Base-by-base conservation (phyloP, 37 sponge, comb jelly and placozoan species). In the Spongilla lacustris region DNA sequence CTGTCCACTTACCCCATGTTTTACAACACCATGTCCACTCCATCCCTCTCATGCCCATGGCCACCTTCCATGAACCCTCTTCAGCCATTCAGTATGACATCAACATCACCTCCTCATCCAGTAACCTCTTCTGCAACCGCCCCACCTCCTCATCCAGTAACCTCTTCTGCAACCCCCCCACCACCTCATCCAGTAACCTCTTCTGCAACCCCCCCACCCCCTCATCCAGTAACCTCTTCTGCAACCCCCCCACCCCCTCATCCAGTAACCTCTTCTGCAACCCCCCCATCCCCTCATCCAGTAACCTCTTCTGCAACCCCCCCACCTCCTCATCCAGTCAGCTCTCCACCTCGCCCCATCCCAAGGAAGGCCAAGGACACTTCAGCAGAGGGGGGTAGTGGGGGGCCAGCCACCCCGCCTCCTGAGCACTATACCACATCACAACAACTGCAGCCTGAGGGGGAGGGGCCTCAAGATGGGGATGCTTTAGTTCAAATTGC, bases 161-260 rank as follows among this genome's bases (percentile, higher is more conserved):
- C 58, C 58, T 41, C 6, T 41, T 9, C 41, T 9, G 21, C 19
- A 14, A n/a, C n/a, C n/a, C n/a, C n/a, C 58, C 58, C 58, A 10
- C 14, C 12, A 14, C 58, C 19, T 17, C 58, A 1, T 17, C 58
- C 58, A 58, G 14, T 58, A 17, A 17, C 19, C n/a, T n/a, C n/a
- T n/a, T n/a, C n/a, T n/a, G n/a, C n/a, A n/a, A n/a, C n/a, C n/a
- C n/a, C n/a, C n/a, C n/a, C n/a, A n/a, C n/a, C n/a, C n/a, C 66
- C 17, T 32, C 41, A 6, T 6, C 2, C 19, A 27, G 67, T 66
- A 8, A 29, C 14, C 35, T 66, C 31, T 33, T n/a, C n/a, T n/a
- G n/a, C n/a, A n/a, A n/a, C 46, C 67, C 80, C 80, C 67, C 33
- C 80, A 35, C 80, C 80, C 66, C 80, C 0, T 14, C 34, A 58